Evolutionary conservation across 2,888 invertebrate species (phyloP).

Genomic region (Amblyteles armatorius): DNA sequence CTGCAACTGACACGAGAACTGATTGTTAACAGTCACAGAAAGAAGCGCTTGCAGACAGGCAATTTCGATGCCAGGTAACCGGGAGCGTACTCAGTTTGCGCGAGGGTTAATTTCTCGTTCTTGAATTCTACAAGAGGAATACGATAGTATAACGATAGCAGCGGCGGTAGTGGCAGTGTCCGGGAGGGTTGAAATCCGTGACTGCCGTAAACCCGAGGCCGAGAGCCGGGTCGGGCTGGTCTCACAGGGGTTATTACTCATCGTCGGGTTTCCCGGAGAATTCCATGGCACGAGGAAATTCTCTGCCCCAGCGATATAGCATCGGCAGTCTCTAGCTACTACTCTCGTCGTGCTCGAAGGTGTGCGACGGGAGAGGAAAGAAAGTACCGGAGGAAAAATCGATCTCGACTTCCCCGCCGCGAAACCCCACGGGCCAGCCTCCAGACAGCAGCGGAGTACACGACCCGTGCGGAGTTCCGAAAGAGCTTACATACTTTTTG

Average conservation of each 20-base stretch:
- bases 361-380: constrained; percentile 55
- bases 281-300: constrained; percentile 68
- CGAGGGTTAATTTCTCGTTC: constrained; percentile 55
- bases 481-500: constrained; percentile 60
- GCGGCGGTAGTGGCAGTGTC: constrained; percentile 38
- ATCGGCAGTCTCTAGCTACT: constrained; percentile 34
- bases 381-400: constrained; percentile 63
- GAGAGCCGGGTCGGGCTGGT: constrained; percentile 63
- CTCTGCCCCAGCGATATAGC: constrained; percentile 57
- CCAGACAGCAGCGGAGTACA: constrained; percentile 18
- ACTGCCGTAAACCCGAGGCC: constrained; percentile 64
- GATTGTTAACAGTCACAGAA: neutral
- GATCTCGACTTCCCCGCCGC: constrained; percentile 61
- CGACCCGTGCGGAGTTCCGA: constrained; percentile 40
- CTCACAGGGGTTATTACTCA: constrained; percentile 75
- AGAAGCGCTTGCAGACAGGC: neutral
- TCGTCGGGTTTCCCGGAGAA: constrained; percentile 72
- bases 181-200: constrained; percentile 68
- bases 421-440: constrained; percentile 37
- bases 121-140: constrained; percentile 51
- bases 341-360: constrained; percentile 54
- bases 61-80: constrained; percentile 23
- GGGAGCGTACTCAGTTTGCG: constrained; percentile 35
- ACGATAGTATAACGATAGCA: constrained; percentile 14
- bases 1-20: neutral